Evolutionary conservation across 2,113 vertebrate species (phyloP).

Genomic region (Lynx canadensis): DNA sequence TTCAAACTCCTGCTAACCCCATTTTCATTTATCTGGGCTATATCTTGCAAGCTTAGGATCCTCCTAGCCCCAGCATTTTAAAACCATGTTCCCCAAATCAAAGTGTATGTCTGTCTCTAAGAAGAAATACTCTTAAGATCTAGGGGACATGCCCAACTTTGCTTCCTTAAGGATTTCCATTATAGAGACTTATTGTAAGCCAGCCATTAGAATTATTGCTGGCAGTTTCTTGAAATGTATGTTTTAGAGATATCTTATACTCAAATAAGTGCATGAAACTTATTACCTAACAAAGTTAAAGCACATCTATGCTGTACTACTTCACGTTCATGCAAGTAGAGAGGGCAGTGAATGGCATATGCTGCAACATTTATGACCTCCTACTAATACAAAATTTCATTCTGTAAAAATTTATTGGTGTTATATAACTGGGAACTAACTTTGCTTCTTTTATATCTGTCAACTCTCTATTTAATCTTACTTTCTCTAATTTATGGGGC

Average conservation of each 20-base stretch:
- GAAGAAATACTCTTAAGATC: conserved; percentile 39
- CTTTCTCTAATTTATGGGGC: conserved; percentile 30
- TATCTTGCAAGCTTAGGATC: not conserved
- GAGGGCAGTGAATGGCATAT: not conserved
- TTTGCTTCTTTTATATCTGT: conserved; percentile 5
- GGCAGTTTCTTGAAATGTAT: not conserved
- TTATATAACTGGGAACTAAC: not conserved
- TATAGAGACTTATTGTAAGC: not conserved
- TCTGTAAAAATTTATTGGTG: conserved; percentile 27
- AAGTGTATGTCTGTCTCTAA: conserved; percentile 2
- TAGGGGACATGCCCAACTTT: not conserved
- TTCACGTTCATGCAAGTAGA: not conserved
- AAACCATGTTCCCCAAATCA: conserved; percentile 36
- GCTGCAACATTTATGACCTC: conserved; percentile 12
- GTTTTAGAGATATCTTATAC: not conserved
- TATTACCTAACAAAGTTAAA: conserved; percentile 6
- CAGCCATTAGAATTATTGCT: not conserved
- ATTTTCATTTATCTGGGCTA: not conserved
- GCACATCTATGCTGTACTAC: not conserved
- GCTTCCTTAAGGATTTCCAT: not conserved
- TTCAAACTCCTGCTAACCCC: not conserved
- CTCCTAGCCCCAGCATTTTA: conserved; percentile 38
- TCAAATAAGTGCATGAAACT: not conserved
- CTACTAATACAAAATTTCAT: conserved; percentile 35
- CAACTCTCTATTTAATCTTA: conserved; percentile 50